Base-by-base conservation (phyloP, 1,140 invertebrate genomes). In the Ceratina australensis region DNA sequence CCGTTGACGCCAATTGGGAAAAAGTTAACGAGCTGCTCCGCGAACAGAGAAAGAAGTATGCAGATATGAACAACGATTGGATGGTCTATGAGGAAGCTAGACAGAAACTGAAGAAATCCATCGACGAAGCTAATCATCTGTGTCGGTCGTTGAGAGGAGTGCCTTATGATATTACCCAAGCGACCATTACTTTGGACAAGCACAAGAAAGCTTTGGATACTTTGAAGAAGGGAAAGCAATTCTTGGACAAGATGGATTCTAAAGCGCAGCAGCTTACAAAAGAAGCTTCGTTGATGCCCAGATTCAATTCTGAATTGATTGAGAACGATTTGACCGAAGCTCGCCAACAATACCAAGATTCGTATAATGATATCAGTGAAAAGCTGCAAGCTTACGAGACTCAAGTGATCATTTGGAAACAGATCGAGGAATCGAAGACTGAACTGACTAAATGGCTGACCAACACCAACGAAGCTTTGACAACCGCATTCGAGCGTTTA, bases 351-450 rank as follows among this genome's bases (percentile, higher is more conserved):
- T 98, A 96, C 95, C 95, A 97, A 83, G 94, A 95, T 64, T 92
- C 94, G 18, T 95, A 96, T 84, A 94, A 96, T 75, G 94, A 95
- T 76, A 93, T 96, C 3, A 94, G 95, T 20, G 95, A 95, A 76
- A 94, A 94, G 77, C 94, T 95, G 15, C 95, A 98, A 90, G 95
- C 95, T 61, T 94, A 96, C 57, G 97, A 99, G 90, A 96, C 97
- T 0, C 97, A 98, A 89, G 92, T 96, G 0, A 95, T 97, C 7
- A 96, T 98, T 63, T 98, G 97, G 97, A 96, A 97, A 82, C 97
- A 98, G 90, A 96, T 98, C 8, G 95, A 97, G 72, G 96, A 97
- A 79, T 94, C 95, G 0, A 97, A 97, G 87, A 95, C 96, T 81
- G 96, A 97, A 87, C 92, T 98, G 18, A 90, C 96, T 0, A 94